phyloP scores from a whole-genome alignment of 2,113 vertebrate genomes.

The Antigone vipio region DNA sequence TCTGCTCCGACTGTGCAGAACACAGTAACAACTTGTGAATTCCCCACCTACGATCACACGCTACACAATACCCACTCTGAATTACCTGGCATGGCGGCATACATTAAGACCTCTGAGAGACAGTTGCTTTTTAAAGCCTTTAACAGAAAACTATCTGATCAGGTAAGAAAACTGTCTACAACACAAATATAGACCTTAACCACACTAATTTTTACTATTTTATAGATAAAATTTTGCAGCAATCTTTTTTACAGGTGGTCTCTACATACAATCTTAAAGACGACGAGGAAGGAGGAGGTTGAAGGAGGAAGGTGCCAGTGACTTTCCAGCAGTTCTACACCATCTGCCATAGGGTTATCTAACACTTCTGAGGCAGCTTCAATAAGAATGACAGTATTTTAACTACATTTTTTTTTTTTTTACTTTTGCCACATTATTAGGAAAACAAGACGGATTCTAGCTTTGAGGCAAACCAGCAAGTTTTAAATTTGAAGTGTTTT shows the following conservation, averaged over 20 bases:
- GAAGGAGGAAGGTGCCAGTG: background rate
- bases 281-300: accelerated
- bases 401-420: background rate
- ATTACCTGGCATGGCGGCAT: background rate
- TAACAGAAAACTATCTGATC: background rate
- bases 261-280: background rate
- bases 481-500: background rate
- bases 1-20: background rate
- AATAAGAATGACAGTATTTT: background rate
- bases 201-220: background rate
- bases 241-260: background rate
- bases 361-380: background rate
- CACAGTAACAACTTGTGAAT: background rate
- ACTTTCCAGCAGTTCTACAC: background rate
- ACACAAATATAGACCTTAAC: background rate
- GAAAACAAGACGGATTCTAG: background rate
- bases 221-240: background rate
- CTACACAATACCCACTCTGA: background rate
- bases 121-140: background rate
- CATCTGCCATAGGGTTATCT: background rate
- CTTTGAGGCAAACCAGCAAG: background rate
- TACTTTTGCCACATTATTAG: background rate
- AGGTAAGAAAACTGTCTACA: background rate
- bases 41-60: accelerated
- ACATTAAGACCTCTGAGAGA: background rate